These are phyloP conservation scores for Heteractis magnifica DNA, from an alignment of 92 coral and sea anemone genomes.

Conservation along the genomic window DNA sequence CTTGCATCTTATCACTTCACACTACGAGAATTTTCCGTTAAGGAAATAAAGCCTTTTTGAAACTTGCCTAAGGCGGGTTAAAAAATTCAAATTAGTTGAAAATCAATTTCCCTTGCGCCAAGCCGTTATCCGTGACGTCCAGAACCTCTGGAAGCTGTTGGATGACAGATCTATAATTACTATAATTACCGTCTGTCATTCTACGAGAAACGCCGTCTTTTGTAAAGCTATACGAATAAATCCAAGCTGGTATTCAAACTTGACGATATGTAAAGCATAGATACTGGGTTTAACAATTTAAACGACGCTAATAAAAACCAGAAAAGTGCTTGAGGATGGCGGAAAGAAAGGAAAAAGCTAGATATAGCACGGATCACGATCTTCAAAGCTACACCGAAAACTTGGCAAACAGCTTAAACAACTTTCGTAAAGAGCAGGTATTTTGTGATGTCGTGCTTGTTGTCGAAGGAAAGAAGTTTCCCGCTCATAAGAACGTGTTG, in stretches of 20 bases:
- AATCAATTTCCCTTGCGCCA: background rate
- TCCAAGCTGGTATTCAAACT: background rate
- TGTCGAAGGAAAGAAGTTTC: slow-evolving; percentile 31
- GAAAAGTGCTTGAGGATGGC: background rate
- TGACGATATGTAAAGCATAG: background rate
- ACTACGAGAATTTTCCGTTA: background rate
- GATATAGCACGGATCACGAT: background rate
- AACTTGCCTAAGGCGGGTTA: background rate
- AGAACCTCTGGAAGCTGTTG: too few relatives aligned
- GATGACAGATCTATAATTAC: background rate
- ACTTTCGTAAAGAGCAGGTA: slow-evolving; percentile 29
- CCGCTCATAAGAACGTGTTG: slow-evolving; percentile 31
- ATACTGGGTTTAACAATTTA: background rate
- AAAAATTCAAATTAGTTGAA: background rate
- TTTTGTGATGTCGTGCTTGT: slow-evolving; percentile 23
- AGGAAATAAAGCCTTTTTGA: background rate
- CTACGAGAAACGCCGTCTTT: background rate
- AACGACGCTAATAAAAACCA: background rate
- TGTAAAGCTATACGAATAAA: background rate
- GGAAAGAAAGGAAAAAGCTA: background rate
- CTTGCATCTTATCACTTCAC: background rate
- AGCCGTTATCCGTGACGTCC: slow-evolving; percentile 3
- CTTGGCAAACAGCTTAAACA: slow-evolving; percentile 23
- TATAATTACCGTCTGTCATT: background rate
- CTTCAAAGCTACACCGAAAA: slow-evolving; percentile 29